A percentile compares a stretch with the other conserved stretches of the same genome.
phyloP scores from a whole-genome alignment of 2,888 invertebrate species.

The Scaptomyza parva region DNA sequence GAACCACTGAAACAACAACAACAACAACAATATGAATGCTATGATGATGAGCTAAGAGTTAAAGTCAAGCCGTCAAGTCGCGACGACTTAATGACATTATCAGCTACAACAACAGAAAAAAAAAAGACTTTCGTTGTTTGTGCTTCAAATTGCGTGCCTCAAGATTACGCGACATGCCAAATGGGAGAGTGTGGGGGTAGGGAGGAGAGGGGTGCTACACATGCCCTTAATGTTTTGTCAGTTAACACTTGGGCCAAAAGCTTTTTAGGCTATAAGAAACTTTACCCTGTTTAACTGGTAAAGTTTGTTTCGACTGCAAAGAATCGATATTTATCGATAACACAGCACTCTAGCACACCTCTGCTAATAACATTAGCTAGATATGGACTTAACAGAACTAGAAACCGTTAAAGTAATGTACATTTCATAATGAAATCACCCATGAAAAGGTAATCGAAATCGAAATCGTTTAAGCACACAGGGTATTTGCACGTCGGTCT shows the following conservation, averaged over 20 bases:
- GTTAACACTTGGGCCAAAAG: slow-evolving; percentile 50
- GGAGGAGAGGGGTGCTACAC: neutral
- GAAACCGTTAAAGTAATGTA: neutral
- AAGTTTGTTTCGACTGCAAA: neutral
- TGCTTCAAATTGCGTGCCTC: neutral
- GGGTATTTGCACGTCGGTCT: slow-evolving; percentile 11
- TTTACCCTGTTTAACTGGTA: neutral
- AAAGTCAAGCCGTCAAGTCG: slow-evolving; percentile 4
- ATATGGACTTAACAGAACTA: neutral
- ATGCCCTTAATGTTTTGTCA: slow-evolving; percentile 52
- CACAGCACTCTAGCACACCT: too few species aligned
- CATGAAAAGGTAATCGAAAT: too few species aligned
- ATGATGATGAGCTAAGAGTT: slow-evolving; percentile 17
- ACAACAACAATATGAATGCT: slow-evolving; percentile 12
- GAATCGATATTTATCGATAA: neutral
- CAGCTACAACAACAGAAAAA: too few species aligned
- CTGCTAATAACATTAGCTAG: too few species aligned
- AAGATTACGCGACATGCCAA: slow-evolving; percentile 21
- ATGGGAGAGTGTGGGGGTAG: neutral
- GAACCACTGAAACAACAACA: neutral
- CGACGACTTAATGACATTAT: slow-evolving; percentile 28
- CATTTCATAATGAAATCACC: too few species aligned
- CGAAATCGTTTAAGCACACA: neutral
- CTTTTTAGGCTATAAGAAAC: slow-evolving; percentile 35
- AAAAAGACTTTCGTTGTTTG: neutral